A percentile compares a stretch with the other conserved stretches of the same genome.
These are phyloP conservation scores for Montipora efflorescens DNA, from an alignment of 64 coral and sea anemone genomes.

Conservation along the genomic window DNA sequence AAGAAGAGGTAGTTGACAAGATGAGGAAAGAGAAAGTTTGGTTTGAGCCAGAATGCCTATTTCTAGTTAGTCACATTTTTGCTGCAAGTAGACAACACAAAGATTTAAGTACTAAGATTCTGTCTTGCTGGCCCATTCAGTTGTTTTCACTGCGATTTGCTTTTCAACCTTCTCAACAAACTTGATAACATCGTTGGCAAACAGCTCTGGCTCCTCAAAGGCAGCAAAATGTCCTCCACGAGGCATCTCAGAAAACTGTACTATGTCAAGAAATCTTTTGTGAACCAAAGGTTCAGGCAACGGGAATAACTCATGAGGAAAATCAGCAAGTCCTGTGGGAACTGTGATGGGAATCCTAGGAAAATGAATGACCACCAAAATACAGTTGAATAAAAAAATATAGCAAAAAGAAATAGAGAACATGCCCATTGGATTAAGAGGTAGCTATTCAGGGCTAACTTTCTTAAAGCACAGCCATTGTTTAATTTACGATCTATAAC, in stretches of 20 bases:
- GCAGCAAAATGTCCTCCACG: constrained; percentile 94
- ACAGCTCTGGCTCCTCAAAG: constrained; percentile 73
- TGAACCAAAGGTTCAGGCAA: constrained; percentile 55
- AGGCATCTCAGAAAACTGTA: constrained; percentile 87
- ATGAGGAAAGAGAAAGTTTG: too few relatives aligned
- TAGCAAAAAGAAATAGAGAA: too few relatives aligned
- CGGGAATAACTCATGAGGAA: constrained; percentile 66
- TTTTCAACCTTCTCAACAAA: constrained; percentile 86
- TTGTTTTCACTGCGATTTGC: background rate
- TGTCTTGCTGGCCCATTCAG: background rate
- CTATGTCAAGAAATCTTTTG: constrained; percentile 36
- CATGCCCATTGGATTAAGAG: too few relatives aligned
- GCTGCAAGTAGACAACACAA: background rate
- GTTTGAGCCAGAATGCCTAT: too few relatives aligned
- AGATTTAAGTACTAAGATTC: background rate
- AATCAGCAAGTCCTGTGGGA: constrained; percentile 74
- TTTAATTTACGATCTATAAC: too few relatives aligned
- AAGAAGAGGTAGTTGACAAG: too few relatives aligned
- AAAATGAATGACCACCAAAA: background rate
- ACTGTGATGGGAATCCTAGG: constrained; percentile 53
- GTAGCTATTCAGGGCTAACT: too few relatives aligned
- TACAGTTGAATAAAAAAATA: too few relatives aligned
- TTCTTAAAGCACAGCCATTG: background rate
- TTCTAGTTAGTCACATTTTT: too few relatives aligned
- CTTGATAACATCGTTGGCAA: constrained; percentile 76